Base-by-base conservation (phyloP, 2,888 invertebrate genomes). In the Spodoptera littoralis region DNA sequence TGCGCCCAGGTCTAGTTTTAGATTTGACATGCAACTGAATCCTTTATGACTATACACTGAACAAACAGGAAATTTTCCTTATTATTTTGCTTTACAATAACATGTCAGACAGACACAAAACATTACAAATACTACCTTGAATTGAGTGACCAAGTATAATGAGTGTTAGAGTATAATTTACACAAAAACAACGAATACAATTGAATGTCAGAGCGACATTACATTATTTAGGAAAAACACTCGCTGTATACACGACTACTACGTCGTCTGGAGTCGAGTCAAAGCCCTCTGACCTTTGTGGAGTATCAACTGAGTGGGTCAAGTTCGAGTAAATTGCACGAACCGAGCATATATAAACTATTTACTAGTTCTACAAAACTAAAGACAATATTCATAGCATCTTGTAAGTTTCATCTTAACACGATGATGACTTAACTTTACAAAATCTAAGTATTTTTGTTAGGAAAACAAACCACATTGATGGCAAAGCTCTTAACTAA, bases 11-110 rank as follows among this genome's bases (percentile, higher is more conserved):
- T 30, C 24, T 61, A 30, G 18, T 27, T 64, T 64, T 72, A 60
- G 54, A 41, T 13, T 8, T 9, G 9, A 24, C 30, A 51, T 58
- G 47, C 45, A 50, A 48, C 12, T 60, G 11, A 68, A 50, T 48
- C 3, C 18, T 54, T 54, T 54, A 47, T 64, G 41, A 43, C 36
- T 44, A 6, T 18, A 8, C 50, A 58, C 36, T 22, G 11, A 60
- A 48, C 13, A 22, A 12, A 53, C 56, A 64, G 73, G 64, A 73
- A 71, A 64, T 49, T 50, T 27, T 4, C 44, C 60, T 64, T 64
- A 46, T 42, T 65, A 13, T 51, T 63, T 57, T 58, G 47, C 51
- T 52, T 42, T 22, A 66, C 48, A 70, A 58, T 30, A 41, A 57
- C 45, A 50, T 61, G 43, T 13, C 27, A 55, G 18, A 62, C 42